Base-by-base conservation (phyloP, 2,797 vertebrate species). In the Sebastes jordani region DNA sequence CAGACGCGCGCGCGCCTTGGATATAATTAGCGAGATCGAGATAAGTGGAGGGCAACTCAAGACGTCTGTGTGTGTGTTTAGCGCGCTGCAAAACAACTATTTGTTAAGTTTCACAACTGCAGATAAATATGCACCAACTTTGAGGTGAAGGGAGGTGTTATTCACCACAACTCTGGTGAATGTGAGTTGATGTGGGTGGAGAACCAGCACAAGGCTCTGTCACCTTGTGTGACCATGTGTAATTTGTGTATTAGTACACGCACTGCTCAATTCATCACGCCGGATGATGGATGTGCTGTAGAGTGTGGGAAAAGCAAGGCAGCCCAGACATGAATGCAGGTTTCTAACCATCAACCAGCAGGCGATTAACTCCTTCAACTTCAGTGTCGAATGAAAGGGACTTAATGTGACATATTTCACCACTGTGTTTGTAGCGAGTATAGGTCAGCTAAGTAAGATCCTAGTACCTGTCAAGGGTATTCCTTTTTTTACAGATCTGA, bases 1-100 rank as follows among this genome's bases (percentile, higher is more conserved):
- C 56, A 49, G 7, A 4, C 16, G 74, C 76, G 49, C 60, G 82
- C 82, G 66, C 11, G 42, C 84, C 80, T 76, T 56, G 69, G 87
- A 89, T 86, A 84, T 91, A 94, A 92, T 93, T 91, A 91, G 85
- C 70, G 64, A 84, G 86, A 91, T 88, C 69, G 83, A 86, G 85
- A 88, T 86, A 90, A 93, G 84, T 90, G 79, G 67, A 81, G 71
- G 84, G 86, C 55, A 64, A 77, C 74, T 70, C 52, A 75, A 78
- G 71, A 71, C 1, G 69, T 64, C 58, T 87, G 75, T 61, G 54
- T 68, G 68, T 85, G 38, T 66, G 29, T 62, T 38, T 55, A 70
- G 59, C 79, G 63, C 0, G 7, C 34, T 71, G 56, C 63, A 79
- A 90, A 86, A 71, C 71, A 71, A 30, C 30, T 42, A 69, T 87